phyloP scores from a whole-genome alignment of 2,888 invertebrate genomes.

The Microplitis deprimator region DNA sequence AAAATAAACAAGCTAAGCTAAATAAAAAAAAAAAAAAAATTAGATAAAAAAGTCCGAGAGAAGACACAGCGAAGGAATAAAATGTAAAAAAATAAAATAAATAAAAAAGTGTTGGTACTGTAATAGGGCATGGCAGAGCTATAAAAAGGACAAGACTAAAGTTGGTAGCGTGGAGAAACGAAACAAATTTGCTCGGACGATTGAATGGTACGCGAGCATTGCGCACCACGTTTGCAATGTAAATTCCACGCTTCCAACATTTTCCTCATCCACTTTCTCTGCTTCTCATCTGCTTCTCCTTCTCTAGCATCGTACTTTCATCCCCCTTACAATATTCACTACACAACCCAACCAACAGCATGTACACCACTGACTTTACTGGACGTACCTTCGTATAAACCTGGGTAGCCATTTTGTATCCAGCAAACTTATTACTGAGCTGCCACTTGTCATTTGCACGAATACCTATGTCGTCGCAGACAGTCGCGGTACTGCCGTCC shows the following conservation, averaged over 20 bases:
- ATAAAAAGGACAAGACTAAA: slow-evolving; percentile 39
- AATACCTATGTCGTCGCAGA: slow-evolving; percentile 40
- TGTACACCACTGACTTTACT: slow-evolving; percentile 10
- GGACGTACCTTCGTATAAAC: slow-evolving; percentile 30
- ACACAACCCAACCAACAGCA: not conserved
- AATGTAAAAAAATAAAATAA: slow-evolving; percentile 21
- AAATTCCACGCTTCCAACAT: slow-evolving; percentile 45
- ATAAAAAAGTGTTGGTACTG: slow-evolving; percentile 40
- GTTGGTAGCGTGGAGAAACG: slow-evolving; percentile 35
- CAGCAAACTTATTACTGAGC: slow-evolving; percentile 50
- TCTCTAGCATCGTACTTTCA: slow-evolving; percentile 13
- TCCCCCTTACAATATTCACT: not conserved
- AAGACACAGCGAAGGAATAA: not conserved
- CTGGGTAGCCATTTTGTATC: slow-evolving; percentile 43
- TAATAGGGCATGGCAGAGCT: slow-evolving; percentile 44
- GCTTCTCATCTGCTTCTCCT: not conserved
- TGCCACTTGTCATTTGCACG: slow-evolving; percentile 52
- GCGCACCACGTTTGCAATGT: slow-evolving; percentile 50
- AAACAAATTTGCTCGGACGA: slow-evolving; percentile 52
- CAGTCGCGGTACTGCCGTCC: slow-evolving; percentile 25
- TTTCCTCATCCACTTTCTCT: slow-evolving; percentile 14
- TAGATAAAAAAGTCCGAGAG: slow-evolving; percentile 11
- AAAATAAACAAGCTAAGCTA: slow-evolving; percentile 19
- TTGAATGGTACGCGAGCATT: slow-evolving; percentile 45
- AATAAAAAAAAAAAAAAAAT: not conserved